Percentiles rank a stretch among this genome's conserved stretches.
Evolutionary conservation across 2,113 vertebrate genomes (phyloP).

Genomic region (Elephas maximus): DNA sequence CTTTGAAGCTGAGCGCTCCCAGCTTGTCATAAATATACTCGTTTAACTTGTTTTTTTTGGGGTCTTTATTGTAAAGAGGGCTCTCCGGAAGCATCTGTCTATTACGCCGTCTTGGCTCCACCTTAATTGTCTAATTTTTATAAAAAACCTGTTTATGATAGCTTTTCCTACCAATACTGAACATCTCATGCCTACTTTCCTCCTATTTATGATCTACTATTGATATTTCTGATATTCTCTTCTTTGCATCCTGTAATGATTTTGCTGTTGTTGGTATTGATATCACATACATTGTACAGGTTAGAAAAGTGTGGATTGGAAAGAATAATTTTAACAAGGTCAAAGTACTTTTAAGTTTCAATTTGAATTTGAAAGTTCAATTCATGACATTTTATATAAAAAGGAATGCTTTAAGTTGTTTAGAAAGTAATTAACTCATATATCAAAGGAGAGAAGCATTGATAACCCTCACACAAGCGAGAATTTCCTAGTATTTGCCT

Average conservation of each 20-base stretch:
- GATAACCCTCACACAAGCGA: neutral
- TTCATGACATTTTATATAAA: neutral
- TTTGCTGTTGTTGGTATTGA: neutral
- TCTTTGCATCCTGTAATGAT: neutral
- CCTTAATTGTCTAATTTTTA: neutral
- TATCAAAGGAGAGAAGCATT: neutral
- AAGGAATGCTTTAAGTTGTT: slow-evolving; percentile 25
- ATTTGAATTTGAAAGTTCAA: neutral
- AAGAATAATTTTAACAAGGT: neutral
- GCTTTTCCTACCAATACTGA: neutral
- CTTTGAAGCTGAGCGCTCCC: too few relatives aligned
- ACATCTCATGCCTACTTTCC: neutral
- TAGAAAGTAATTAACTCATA: neutral
- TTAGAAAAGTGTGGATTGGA: slow-evolving; percentile 4
- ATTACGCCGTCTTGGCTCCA: too few relatives aligned
- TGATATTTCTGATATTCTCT: too few relatives aligned
- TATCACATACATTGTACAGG: neutral
- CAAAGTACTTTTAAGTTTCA: slow-evolving; percentile 12
- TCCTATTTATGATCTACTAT: neutral
- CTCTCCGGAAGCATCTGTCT: too few relatives aligned
- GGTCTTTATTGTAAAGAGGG: too few relatives aligned
- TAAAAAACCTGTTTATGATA: neutral
- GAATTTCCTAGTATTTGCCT: neutral
- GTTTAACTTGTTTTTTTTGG: too few relatives aligned
- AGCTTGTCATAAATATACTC: too few relatives aligned